Base-by-base conservation (phyloP, 1,140 invertebrate genomes). In the Habropoda laboriosa region DNA sequence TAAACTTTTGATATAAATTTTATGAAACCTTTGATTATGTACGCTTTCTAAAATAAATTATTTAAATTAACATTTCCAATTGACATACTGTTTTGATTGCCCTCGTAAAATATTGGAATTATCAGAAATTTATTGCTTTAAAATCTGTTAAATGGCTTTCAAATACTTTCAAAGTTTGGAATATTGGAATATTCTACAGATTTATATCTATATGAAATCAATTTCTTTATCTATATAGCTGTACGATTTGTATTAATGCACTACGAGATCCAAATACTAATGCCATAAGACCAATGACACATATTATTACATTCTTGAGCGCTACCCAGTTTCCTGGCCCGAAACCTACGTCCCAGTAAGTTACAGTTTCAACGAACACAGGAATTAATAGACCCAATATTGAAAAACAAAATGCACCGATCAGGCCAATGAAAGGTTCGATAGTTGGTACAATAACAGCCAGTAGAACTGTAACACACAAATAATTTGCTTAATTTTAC, bases 371-470 rank as follows among this genome's bases (percentile, higher is more conserved):
- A 40, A 99, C 96, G 51, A 98, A 92, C 0, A 97, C 96, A 10
- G 99, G 99, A 77, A 98, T 95, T 27, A 99, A 96, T 4, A 99
- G 94, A 30, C 98, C 98, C 16, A 99, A 94, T 82, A 98, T 96
- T 24, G 97, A 98, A 89, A 98, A 98, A 87, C 97, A 98, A 87
- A 99, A 96, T 12, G 99, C 98, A 75, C 99, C 99, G 82, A 99
- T 98, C 32, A 99, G 94, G 21, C 97, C 96, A 87, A 99, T 98
- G 88, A 99, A 97, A 0, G 98, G 96, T 60, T 96, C 96, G 74
- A 99, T 97, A 38, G 96, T 96, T 0, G 98, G 98, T 40, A 99
- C 96, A 10, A 96, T 95, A 18, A 97, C 94, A 5, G 98, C 98
- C 51, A 99, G 91, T 40, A 95, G 89, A 88, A 98, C 97, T 95